phyloP scores from a whole-genome alignment of 2,797 vertebrate genomes.

The Squalus acanthias region DNA sequence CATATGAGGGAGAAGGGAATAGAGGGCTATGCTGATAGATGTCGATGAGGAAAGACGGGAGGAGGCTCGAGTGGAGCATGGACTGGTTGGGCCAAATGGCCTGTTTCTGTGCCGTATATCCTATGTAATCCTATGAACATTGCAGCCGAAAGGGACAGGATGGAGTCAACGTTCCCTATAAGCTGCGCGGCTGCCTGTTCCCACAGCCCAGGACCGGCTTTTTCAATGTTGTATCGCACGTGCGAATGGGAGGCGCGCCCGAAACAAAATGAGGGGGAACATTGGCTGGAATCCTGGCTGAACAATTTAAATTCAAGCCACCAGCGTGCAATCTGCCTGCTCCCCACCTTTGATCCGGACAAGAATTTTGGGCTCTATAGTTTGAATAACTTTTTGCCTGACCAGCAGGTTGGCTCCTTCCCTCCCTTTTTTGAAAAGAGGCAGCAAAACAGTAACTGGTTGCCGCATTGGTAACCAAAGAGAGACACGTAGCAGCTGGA shows the following conservation, averaged over 20 bases:
- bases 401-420: background rate
- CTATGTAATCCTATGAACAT: background rate
- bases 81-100: too few relatives aligned
- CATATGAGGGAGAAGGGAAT: too few relatives aligned
- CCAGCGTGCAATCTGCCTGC: background rate
- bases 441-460: background rate
- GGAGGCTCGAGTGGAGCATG: too few relatives aligned
- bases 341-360: background rate
- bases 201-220: too few relatives aligned
- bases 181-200: too few relatives aligned
- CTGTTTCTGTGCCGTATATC: too few relatives aligned
- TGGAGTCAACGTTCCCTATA: too few relatives aligned
- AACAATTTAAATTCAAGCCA: background rate
- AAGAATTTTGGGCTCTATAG: background rate
- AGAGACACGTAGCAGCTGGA: background rate
- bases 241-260: too few relatives aligned
- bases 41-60: too few relatives aligned
- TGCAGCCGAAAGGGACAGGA: background rate
- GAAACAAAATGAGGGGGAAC: too few relatives aligned
- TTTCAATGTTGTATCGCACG: too few relatives aligned
- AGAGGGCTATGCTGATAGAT: too few relatives aligned
- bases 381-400: background rate
- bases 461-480: background rate
- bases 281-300: background rate
- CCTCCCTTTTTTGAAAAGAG: background rate